Evolutionary conservation across 2,888 invertebrate genomes (phyloP), one percentile per base, ranked within the genome.

Genomic region (Rhaphigaster nebulosa): DNA sequence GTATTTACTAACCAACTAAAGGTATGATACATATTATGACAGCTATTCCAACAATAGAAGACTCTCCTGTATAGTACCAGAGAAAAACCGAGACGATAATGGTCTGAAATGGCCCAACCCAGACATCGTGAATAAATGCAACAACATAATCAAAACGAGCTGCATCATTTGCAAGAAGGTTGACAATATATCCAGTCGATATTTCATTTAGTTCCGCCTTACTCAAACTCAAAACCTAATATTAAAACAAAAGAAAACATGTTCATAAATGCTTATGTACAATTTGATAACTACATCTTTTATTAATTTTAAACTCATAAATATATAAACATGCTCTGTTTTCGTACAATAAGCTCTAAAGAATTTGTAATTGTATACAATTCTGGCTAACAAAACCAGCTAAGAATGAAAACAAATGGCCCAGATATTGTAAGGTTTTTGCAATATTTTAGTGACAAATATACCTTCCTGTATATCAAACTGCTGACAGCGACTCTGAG

Each of bases 401-500:
- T n/a, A n/a, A n/a, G n/a, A n/a, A n/a, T n/a, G n/a, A n/a, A n/a
- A n/a, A n/a, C n/a, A n/a, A n/a, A n/a, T n/a, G n/a, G n/a, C n/a
- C n/a, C n/a, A n/a, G n/a, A n/a, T n/a, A n/a, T n/a, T n/a, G n/a
- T n/a, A n/a, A n/a, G n/a, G n/a, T n/a, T n/a, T n/a, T n/a, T n/a
- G n/a, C n/a, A n/a, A n/a, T n/a, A 29, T 29, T 65, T 65, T 29
- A 65, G 15, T 1, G 65, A 29, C 18, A 98, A 93, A 87, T 87
- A 45, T 94, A 97, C 97, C 96, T 98, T 98, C 94, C 97, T 96
- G 93, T 97, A 98, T 91, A 98, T 95, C n/a, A 98, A 94, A 5
- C 97, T 96, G 93, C 97, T 97, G 88, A 96, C 96, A 0, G 97
- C 97, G 1, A 98, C 95, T 92, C 98, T 95, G 90, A 97, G 95